Conservation (phyloP, 2,888 invertebrate genomes). For the Artemia sinica region DNA sequence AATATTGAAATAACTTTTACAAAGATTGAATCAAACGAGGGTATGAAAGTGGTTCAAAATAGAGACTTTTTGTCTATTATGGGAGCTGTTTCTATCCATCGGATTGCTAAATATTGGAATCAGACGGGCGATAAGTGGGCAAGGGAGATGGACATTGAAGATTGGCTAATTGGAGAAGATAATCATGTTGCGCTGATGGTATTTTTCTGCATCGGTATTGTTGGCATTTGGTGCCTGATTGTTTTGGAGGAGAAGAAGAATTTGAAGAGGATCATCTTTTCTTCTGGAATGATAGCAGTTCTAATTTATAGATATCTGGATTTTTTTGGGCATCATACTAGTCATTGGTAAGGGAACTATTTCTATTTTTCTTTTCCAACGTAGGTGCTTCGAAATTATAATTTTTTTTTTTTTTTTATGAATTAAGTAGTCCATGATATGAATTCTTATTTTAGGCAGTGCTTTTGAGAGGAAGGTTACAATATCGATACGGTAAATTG, state of each 20-base stretch:
- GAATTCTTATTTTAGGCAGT: too few relatives aligned
- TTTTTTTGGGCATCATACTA: too few relatives aligned
- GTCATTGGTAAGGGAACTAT: too few relatives aligned
- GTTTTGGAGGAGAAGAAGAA: neutral
- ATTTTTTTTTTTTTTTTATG: too few relatives aligned
- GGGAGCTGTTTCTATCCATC: slow-evolving; percentile 32
- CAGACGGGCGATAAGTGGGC: slow-evolving; percentile 75
- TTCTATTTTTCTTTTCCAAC: too few relatives aligned
- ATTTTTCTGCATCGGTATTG: neutral
- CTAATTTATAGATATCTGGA: too few relatives aligned
- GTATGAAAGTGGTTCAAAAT: slow-evolving; percentile 12
- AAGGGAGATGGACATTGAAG: slow-evolving; percentile 52
- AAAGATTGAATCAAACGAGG: slow-evolving; percentile 16
- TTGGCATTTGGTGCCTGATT: neutral
- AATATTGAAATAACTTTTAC: slow-evolving; percentile 6
- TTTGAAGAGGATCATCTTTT: too few relatives aligned
- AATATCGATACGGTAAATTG: too few relatives aligned
- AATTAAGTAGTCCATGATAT: too few relatives aligned
- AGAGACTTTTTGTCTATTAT: slow-evolving; percentile 7
- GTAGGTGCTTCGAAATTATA: too few relatives aligned
- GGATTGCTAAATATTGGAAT: slow-evolving; percentile 53
- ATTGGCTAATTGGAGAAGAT: slow-evolving; percentile 42
- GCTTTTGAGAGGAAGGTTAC: too few relatives aligned
- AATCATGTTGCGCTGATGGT: slow-evolving; percentile 1
- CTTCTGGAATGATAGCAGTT: too few relatives aligned